Evolutionary conservation across 2,888 invertebrate genomes (phyloP), one percentile per base, ranked within the genome.

Genomic region (Heliconius ethilla): DNA sequence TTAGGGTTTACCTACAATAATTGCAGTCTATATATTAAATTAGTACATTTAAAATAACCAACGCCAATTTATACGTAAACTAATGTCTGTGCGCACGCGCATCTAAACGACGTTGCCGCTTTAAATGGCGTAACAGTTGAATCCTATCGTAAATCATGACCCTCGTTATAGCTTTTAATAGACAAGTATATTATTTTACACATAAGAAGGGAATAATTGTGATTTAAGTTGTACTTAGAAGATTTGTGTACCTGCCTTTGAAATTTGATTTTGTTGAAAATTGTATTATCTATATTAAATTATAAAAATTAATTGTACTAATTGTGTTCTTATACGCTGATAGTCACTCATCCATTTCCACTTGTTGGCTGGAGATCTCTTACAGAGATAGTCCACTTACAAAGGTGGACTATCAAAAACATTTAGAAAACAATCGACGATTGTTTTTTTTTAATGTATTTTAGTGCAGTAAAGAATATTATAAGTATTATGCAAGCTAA

Each of bases 61-160:
- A 40, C 15, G 25, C 15, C 29, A n/a, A 72, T 70, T 33, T 29
- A 55, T 55, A 45, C 6, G 11, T n/a, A 13, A 40, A 40, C 22
- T 40, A 10, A 27, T 5, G 27, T 45, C 22, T 25, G 27, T 63
- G 63, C 63, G 74, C 63, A 63, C 25, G 69, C 70, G 70, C 63
- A 76, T 63, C n/a, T 70, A 62, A 70, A 76, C 63, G 18, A 9
- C 29, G 51, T 75, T n/a, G 40, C 51, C 22, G 15, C 66, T 40
- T 27, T 76, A n/a, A 70, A n/a, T 77, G 77, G 72, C 66, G 70
- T 77, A 76, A 76, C 70, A 66, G n/a, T 37, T 15, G 18, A 66
- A 37, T 37, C 77, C 55, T 55, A 66, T 62, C 51, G 73, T 73
- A 77, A 72, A 77, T 73, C 72, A 40, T n/a, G 27, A 25, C n/a